A percentile compares a stretch with the other conserved stretches of the same genome.
phyloP scores from a whole-genome alignment of 2,888 invertebrate species.

The Lasioglossum morio region DNA sequence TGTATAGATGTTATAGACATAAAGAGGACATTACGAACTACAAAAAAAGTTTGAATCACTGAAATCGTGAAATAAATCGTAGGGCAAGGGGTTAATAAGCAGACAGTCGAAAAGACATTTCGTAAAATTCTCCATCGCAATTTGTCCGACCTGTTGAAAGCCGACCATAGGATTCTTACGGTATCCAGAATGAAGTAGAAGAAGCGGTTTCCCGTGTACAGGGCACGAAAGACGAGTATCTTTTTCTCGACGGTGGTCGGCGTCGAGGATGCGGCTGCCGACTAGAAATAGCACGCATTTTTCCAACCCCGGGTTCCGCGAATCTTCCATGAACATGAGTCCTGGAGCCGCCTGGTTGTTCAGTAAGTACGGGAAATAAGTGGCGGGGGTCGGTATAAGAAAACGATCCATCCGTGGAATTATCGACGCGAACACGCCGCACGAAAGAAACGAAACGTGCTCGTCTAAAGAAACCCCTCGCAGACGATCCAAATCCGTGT shows the following conservation, averaged over 20 bases:
- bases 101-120: neutral
- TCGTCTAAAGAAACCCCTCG: conserved; percentile 43
- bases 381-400: conserved; percentile 61
- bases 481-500: conserved; percentile 57
- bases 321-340: conserved; percentile 74
- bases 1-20: no score
- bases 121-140: neutral
- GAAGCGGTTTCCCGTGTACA: conserved; percentile 32
- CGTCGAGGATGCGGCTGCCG: conserved; percentile 50
- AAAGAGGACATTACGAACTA: no score
- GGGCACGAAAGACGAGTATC: conserved; percentile 39
- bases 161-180: conserved; percentile 34
- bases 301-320: conserved; percentile 59
- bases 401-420: conserved; percentile 66
- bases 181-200: conserved; percentile 23
- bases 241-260: conserved; percentile 42
- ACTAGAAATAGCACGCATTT: conserved; percentile 69
- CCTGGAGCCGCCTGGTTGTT: neutral
- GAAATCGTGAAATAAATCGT: no score
- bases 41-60: no score
- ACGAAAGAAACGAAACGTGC: conserved; percentile 54
- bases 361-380: conserved; percentile 53
- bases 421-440: conserved; percentile 45
- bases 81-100: no score
- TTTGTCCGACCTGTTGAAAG: neutral